Base-by-base conservation (phyloP, 2,113 vertebrate genomes). In the Ictalurus furcatus region DNA sequence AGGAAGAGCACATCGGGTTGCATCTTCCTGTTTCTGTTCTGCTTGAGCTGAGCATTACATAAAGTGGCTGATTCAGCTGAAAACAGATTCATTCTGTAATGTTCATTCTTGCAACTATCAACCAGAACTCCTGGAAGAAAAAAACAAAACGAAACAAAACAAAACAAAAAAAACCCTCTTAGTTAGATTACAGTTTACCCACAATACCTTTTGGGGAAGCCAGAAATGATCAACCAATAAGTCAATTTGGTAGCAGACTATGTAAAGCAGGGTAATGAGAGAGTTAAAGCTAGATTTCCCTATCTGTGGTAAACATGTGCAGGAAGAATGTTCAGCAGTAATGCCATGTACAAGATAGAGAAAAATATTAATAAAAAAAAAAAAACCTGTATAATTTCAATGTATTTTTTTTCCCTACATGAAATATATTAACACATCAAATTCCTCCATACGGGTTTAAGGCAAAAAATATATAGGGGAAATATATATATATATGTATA, bases 361-460 rank as follows among this genome's bases (percentile, higher is more conserved):
- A 87, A 81, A 54, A 67, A 19, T 28, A 34, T 34, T 34, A 34
- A 34, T 34, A 34, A 87, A 73, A 19, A 2, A 81, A 17, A 85
- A 84, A 84, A 52, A 25, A 30, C 9, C 69, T 69, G 58, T 25
- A 80, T 44, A 56, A 16, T 44, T 74, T 91, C 85, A 81, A 83
- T 86, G 79, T 1, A 44, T 17, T 65, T 73, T 82, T 71, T 58
- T 63, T 84, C 54, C 40, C 37, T 8, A 91, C 85, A 89, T 80
- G 73, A 89, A 83, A 91, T 63, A 85, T 81, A 85, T 87, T 58
- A 84, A 44, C 67, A n/a, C 34, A 79, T 88, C 76, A 71, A 73
- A 59, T 87, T 90, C 85, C 83, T 84, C 67, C 82, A 87, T 90
- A 81, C 73, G 17, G 61, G 58, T 71, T 87, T 90, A 90, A 91